phyloP scores from a whole-genome alignment of 2,113 vertebrate species.

The Oceanodroma tethys region DNA sequence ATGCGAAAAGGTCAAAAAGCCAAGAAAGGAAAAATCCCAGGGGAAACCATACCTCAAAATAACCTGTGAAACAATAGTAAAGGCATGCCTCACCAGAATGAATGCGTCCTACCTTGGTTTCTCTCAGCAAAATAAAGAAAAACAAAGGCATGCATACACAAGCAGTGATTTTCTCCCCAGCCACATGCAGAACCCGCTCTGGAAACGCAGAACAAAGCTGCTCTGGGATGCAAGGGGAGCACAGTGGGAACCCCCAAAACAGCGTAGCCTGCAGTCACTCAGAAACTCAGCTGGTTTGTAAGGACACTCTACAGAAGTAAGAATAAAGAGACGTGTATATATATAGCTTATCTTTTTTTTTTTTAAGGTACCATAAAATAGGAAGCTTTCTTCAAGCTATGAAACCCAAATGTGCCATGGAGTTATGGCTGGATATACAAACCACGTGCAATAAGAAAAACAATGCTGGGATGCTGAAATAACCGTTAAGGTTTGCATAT shows the following conservation, averaged over 20 bases:
- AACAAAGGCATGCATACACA: slow-evolving; percentile 26
- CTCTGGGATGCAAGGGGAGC: slow-evolving; percentile 11
- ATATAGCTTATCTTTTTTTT: neutral
- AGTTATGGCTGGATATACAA: neutral
- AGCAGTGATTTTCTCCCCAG: neutral
- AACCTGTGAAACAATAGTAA: neutral
- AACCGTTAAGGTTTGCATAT: neutral
- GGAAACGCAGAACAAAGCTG: neutral
- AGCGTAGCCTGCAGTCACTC: neutral
- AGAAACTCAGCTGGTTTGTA: neutral
- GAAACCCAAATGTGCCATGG: neutral
- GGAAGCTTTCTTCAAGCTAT: neutral
- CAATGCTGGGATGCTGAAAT: neutral
- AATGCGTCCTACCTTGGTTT: neutral
- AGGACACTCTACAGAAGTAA: neutral
- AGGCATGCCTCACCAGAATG: neutral
- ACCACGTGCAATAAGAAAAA: neutral
- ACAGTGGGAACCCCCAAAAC: slow-evolving; percentile 21
- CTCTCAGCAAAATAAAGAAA: slow-evolving; percentile 3
- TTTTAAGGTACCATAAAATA: neutral
- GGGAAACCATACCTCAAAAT: slow-evolving; percentile 31
- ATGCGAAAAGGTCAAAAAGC: slow-evolving; percentile 29
- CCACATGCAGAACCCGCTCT: slow-evolving; percentile 9
- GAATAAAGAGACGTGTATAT: neutral
- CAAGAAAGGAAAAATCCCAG: neutral